phyloP scores from a whole-genome alignment of 2,797 vertebrate genomes.

The Tragopan temminckii region DNA sequence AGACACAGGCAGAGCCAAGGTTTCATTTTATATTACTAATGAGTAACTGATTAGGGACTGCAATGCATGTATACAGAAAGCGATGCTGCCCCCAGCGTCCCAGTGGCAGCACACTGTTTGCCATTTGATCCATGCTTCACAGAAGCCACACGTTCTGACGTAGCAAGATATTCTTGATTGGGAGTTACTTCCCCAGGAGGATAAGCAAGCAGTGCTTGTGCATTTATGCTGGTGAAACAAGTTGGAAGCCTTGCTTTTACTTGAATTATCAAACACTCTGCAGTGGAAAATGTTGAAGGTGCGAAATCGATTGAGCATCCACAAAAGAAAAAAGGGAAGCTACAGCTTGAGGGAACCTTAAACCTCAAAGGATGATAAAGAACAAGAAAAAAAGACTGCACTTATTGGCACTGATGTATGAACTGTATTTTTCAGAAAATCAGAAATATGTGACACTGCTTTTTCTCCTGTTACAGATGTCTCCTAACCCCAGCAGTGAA shows the following conservation, averaged over 20 bases:
- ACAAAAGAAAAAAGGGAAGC: not conserved
- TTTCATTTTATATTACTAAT: not conserved
- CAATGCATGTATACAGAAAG: not conserved
- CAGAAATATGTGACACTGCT: not conserved
- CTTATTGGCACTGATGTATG: fast-evolving
- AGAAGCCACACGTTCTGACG: not conserved
- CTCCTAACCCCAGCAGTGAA: not conserved
- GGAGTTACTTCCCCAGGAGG: not conserved
- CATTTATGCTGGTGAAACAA: not conserved
- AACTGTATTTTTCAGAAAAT: not conserved
- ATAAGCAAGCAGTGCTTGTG: not conserved
- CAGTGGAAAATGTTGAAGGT: not conserved
- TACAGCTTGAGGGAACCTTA: not conserved
- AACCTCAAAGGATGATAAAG: not conserved
- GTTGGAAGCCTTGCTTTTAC: not conserved
- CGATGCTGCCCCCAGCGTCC: not conserved
- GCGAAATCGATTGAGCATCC: not conserved
- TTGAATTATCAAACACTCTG: not conserved
- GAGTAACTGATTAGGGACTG: not conserved
- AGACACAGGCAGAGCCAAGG: not conserved
- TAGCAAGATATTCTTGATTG: not conserved
- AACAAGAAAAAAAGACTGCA: not conserved
- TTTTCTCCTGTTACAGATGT: not conserved
- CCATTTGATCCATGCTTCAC: not conserved
- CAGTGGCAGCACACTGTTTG: fast-evolving